Evolutionary conservation across 2,797 vertebrate genomes (phyloP).

Genomic region (Lerista edwardsae): DNA sequence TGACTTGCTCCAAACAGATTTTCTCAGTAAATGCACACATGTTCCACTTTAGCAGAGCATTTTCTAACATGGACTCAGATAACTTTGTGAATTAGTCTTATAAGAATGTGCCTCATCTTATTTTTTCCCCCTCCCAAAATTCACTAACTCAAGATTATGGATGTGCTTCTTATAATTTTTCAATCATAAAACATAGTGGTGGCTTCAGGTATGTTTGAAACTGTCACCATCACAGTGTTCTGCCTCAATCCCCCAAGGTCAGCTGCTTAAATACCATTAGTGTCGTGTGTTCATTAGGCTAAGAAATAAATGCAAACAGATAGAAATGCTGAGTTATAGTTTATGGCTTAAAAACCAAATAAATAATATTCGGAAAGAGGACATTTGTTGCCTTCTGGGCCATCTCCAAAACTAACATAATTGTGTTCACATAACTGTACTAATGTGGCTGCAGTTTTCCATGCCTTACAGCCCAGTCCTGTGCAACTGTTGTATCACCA

Average conservation of each 20-base stretch:
- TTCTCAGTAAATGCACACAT: background rate
- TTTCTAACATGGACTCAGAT: fast-evolving
- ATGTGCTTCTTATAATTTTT: background rate
- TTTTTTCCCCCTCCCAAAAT: background rate
- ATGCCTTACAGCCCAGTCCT: too few species aligned
- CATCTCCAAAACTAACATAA: too few species aligned
- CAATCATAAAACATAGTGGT: background rate
- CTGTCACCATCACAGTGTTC: background rate
- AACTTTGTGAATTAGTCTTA: background rate
- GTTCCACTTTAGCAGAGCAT: background rate
- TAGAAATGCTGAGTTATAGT: background rate
- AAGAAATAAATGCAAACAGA: background rate
- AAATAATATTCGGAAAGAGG: too few species aligned
- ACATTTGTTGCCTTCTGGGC: too few species aligned
- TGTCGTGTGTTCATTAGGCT: background rate
- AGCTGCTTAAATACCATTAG: background rate
- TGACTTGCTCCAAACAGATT: background rate
- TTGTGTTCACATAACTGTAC: too few species aligned
- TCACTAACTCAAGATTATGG: background rate
- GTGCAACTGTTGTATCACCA: too few species aligned
- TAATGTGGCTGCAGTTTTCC: too few species aligned
- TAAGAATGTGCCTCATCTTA: background rate
- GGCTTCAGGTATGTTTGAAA: background rate
- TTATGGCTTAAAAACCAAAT: too few species aligned
- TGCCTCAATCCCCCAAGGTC: background rate